phyloP scores from a whole-genome alignment of 2,888 invertebrate species.

The Platynereis dumerilii region DNA sequence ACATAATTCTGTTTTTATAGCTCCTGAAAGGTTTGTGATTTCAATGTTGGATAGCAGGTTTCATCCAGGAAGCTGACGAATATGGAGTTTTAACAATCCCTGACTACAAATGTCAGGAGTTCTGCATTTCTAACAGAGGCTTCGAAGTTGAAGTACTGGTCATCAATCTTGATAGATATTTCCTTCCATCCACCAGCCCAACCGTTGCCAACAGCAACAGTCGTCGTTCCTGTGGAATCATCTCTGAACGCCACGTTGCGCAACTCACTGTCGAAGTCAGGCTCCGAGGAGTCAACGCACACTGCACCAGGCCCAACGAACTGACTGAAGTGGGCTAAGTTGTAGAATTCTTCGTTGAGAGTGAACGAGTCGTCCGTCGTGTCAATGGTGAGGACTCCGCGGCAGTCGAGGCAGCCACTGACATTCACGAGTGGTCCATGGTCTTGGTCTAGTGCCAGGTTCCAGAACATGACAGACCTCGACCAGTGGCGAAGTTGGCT shows the following conservation, averaged over 20 bases:
- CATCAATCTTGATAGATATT: not conserved
- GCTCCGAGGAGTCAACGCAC: slow-evolving; percentile 18
- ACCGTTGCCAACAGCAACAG: slow-evolving; percentile 19
- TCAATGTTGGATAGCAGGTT: too few species aligned
- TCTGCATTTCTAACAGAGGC: not conserved
- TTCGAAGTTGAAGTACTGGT: not conserved
- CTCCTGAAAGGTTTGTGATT: too few species aligned
- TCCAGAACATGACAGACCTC: slow-evolving; percentile 33
- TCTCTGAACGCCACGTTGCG: slow-evolving; percentile 28
- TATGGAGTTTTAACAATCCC: too few species aligned
- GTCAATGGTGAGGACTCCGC: slow-evolving; percentile 32
- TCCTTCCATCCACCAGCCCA: slow-evolving; percentile 5
- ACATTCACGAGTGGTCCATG: slow-evolving; percentile 33
- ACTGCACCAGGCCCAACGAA: slow-evolving; percentile 28
- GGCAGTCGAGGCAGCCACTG: slow-evolving; percentile 33
- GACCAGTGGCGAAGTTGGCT: slow-evolving; percentile 30
- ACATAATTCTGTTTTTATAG: too few species aligned
- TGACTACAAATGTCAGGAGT: slow-evolving; percentile 3
- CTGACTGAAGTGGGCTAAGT: slow-evolving; percentile 33
- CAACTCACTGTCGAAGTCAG: slow-evolving; percentile 8
- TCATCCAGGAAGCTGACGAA: too few species aligned
- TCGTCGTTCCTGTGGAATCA: slow-evolving; percentile 21
- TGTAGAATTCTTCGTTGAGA: slow-evolving; percentile 29
- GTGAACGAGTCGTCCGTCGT: slow-evolving; percentile 6
- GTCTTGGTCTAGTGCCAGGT: slow-evolving; percentile 32